phyloP scores from a whole-genome alignment of 2,888 invertebrate genomes.

The Dynastes maya region DNA sequence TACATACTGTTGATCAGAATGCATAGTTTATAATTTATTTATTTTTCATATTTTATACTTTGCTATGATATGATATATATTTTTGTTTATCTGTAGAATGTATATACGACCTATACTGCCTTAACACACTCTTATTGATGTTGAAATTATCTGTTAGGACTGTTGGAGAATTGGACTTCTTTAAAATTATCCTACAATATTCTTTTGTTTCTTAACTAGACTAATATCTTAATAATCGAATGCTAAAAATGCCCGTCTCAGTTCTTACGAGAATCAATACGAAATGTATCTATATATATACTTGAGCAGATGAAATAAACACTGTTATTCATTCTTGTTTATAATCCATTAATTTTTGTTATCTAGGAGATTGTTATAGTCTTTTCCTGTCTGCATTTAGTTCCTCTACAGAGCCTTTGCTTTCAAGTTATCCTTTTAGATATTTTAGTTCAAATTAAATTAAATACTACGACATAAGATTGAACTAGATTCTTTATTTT shows the following conservation, averaged over 20 bases:
- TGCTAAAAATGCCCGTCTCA: constrained; percentile 33
- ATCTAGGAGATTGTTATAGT: constrained; percentile 24
- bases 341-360: constrained; percentile 23
- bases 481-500: no score
- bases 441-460: no score
- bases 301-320: constrained; percentile 21
- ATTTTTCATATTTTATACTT: constrained; percentile 31
- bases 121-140: constrained; percentile 43
- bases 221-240: constrained; percentile 24
- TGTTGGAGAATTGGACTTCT: constrained; percentile 43
- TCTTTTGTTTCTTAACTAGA: constrained; percentile 18
- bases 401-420: constrained; percentile 10
- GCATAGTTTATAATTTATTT: constrained; percentile 43
- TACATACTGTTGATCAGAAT: constrained; percentile 28
- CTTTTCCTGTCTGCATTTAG: constrained; percentile 36
- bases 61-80: constrained; percentile 24
- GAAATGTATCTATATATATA: constrained; percentile 23
- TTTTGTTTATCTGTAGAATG: constrained; percentile 34
- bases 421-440: no score
- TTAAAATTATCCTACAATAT: constrained; percentile 29
- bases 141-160: constrained; percentile 39
- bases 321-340: constrained; percentile 20
- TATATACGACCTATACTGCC: constrained; percentile 14
- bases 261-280: constrained; percentile 1
- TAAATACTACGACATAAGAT: no score